phyloP scores from a whole-genome alignment of 2,888 invertebrate genomes.

The Zhengitettix transpicula region DNA sequence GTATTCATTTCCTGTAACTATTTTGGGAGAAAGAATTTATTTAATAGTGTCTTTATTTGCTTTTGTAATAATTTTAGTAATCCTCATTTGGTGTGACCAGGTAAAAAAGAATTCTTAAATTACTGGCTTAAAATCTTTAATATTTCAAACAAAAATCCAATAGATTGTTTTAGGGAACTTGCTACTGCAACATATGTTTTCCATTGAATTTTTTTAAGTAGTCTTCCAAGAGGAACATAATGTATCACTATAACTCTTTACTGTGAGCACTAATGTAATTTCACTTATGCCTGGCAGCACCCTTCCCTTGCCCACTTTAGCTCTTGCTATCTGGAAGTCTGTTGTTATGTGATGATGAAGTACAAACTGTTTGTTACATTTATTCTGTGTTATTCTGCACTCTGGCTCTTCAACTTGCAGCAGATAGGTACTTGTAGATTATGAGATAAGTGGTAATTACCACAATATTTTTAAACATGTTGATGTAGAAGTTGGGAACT shows the following conservation, averaged over 20 bases:
- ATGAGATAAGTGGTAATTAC: slow-evolving; percentile 1
- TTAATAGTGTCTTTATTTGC: too few relatives aligned
- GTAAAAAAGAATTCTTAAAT: too few relatives aligned
- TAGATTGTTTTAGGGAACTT: too few relatives aligned
- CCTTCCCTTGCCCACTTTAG: not conserved
- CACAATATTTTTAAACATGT: slow-evolving; percentile 1
- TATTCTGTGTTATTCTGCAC: slow-evolving; percentile 7
- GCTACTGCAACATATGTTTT: not conserved
- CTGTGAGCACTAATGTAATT: not conserved
- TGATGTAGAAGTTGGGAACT: not conserved
- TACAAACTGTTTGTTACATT: slow-evolving; percentile 12
- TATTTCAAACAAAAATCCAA: too few relatives aligned
- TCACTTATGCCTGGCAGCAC: not conserved
- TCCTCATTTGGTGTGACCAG: too few relatives aligned
- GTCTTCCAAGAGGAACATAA: not conserved
- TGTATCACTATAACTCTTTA: not conserved
- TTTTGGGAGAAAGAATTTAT: too few relatives aligned
- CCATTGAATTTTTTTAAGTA: not conserved
- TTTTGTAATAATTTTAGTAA: too few relatives aligned
- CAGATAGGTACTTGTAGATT: slow-evolving; percentile 3
- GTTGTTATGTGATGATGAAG: slow-evolving; percentile 13
- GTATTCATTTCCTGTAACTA: too few relatives aligned
- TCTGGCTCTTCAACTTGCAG: not conserved
- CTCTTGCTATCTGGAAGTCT: slow-evolving; percentile 8
- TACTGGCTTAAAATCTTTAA: too few relatives aligned